Evolutionary conservation across 2,888 invertebrate species (phyloP).

Genomic region (Ceraclea dissimilis): DNA sequence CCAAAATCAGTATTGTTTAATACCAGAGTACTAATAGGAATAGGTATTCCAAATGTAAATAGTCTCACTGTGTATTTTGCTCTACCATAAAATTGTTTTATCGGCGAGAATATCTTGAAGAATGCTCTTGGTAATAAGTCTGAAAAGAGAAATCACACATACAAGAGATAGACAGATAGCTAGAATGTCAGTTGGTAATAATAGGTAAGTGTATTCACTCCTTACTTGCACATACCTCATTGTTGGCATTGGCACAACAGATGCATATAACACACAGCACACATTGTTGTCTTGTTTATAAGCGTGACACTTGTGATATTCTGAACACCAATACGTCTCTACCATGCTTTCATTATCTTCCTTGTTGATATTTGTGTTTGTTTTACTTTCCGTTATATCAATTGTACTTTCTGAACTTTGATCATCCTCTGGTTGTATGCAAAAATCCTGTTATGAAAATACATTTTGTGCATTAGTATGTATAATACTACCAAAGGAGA

Average conservation of each 20-base stretch:
- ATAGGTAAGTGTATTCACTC: too few relatives aligned
- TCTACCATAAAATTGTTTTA: conserved; percentile 24
- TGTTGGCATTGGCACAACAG: conserved; percentile 66
- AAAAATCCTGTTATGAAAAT: conserved; percentile 19
- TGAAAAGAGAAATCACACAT: conserved; percentile 18
- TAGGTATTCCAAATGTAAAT: too few relatives aligned
- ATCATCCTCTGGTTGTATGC: conserved; percentile 14
- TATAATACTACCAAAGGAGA: too few relatives aligned
- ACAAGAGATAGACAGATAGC: too few relatives aligned
- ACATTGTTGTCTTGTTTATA: conserved; percentile 57
- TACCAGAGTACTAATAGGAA: too few relatives aligned
- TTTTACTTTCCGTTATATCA: conserved; percentile 17
- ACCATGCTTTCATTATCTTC: conserved; percentile 36
- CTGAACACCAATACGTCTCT: conserved; percentile 78
- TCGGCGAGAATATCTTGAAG: conserved; percentile 24
- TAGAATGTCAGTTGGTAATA: too few relatives aligned
- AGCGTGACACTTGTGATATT: conserved; percentile 81
- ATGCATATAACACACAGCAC: conserved; percentile 65
- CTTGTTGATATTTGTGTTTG: conserved; percentile 23
- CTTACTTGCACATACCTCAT: conserved; percentile 51
- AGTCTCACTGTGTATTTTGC: too few relatives aligned
- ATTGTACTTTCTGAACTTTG: conserved; percentile 7
- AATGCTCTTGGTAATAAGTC: conserved; percentile 24
- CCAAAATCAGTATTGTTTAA: too few relatives aligned
- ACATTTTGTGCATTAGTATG: background rate